Evolutionary conservation across 2,797 vertebrate species (phyloP).

Genomic region (Aselliscus stoliczkanus): DNA sequence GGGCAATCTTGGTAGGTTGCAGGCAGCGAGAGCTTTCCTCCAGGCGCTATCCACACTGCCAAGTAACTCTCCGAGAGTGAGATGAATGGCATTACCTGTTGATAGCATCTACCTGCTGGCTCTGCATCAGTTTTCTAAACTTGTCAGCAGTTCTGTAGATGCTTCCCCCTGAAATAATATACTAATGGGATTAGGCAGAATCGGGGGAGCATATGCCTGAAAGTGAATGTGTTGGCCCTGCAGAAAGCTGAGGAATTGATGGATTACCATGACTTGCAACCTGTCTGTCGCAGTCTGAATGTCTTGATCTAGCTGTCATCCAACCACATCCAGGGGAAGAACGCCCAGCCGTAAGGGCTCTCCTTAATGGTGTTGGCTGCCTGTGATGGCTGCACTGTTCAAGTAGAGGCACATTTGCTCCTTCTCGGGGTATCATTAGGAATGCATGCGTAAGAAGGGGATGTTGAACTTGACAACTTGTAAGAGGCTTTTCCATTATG

Average conservation of each 20-base stretch:
- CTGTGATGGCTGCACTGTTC: background rate
- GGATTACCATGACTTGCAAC: background rate
- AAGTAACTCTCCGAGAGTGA: background rate
- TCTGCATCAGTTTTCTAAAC: background rate
- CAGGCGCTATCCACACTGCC: background rate
- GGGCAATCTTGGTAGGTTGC: slow-evolving; percentile 44
- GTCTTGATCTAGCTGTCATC: background rate
- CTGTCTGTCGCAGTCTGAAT: background rate
- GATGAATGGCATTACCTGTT: background rate
- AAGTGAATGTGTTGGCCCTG: background rate
- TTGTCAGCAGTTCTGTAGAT: background rate
- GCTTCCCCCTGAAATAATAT: background rate
- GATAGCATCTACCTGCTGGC: slow-evolving; percentile 34
- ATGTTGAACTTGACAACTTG: background rate
- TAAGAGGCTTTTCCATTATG: background rate
- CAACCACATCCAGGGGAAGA: background rate
- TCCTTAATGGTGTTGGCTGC: background rate
- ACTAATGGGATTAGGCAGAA: background rate
- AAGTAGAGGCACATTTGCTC: background rate
- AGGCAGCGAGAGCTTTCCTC: background rate
- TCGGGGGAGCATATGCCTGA: background rate
- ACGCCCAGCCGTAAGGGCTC: background rate
- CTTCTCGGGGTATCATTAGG: background rate
- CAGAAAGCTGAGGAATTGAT: background rate
- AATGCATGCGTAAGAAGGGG: background rate